Base-by-base conservation (phyloP, 2,797 vertebrate species). In the Anguilla obscura region DNA sequence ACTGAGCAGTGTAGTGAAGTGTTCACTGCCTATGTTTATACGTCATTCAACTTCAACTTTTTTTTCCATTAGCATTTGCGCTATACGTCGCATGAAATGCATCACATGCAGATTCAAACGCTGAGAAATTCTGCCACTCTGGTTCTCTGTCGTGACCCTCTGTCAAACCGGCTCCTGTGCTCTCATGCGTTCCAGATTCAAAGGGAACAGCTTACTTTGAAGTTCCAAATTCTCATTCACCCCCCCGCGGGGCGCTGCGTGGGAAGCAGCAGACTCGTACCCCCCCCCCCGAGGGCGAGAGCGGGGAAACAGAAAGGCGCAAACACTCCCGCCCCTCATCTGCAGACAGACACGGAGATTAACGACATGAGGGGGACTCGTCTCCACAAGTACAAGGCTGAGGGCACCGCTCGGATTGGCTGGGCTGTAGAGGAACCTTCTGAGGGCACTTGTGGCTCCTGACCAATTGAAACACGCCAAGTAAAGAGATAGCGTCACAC, bases 151-250 rank as follows among this genome's bases (percentile, higher is more conserved):
- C 45, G 33, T 24, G 36, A 79, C 74, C 40, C 18, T 40, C 33
- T 8, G 16, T 45, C 71, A 36, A 14, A 1, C 33, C 33, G 3
- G 27, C 71, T 36, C 2, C 16, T 45, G 33, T 79, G 33, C 33
- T 40, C 33, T 79, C 36, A 21, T 79, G 69, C 27, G 14, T 45
- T 82, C 50, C 16, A 9, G 40, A 82, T 48, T 82, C 79, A 82
- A 48, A 82, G 45, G 79, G 79, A 82, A 50, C 40, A 0, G 79
- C 50, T 82, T 50, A 50, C 79, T 79, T 79, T 79, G 74, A 79
- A 79, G 74, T 79, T 33, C 14, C 74, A 40, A 40, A 18, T 40
- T 79, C 79, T n/a, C 79, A 82, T 50, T n/a, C 45, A 48, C 40
- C 74, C 36, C 40, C 74, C 30, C 9, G 74, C 14, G 14, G 74